Evolutionary conservation across 2,113 vertebrate genomes (phyloP), one percentile per base, ranked within the genome.

Genomic region (Actenoides lindsayi): DNA sequence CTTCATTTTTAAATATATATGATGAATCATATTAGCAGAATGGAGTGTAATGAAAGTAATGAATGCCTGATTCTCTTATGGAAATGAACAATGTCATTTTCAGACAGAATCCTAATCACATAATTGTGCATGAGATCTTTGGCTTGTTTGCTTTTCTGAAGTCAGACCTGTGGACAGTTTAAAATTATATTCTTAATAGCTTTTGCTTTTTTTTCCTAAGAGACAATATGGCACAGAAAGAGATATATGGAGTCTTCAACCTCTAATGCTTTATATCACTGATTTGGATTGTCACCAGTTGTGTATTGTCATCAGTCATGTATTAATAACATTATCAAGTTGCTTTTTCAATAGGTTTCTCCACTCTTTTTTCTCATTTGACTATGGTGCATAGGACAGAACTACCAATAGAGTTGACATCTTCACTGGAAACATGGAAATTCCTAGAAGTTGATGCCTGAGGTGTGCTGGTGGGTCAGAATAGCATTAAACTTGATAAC

Each of bases 1-100:
- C 51, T 89, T 78, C 63, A 89, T 87, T 92, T 96, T 94, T 10
- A 94, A 78, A 96, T 75, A 82, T 87, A 92, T 92, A 89, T 90
- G 83, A 89, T 81, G 85, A 93, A 90, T 89, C 88, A 92, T 75
- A 90, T 91, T 62, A 90, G 21, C 51, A 86, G 48, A 93, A 95
- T 92, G 42, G 39, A 84, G 21, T 18, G 6, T 90, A 90, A 95
- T 88, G 79, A 57, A 86, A 83, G 60, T 62, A 92, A 95, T 82
- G 75, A 85, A 93, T 87, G 77, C 27, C 39, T 89, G 78, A 89
- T 81, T 90, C 67, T 87, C 73, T 83, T 79, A 83, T 68, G 57
- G 92, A 94, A 90, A 90, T 89, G 35, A 46, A 86, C 69, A 92
- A 83, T 78, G 31, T 11, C 41, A 56, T 16, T 81, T 88, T 80